Percentiles rank a stretch among this genome's conserved stretches.
phyloP scores from a whole-genome alignment of 1,140 invertebrate genomes.

The Drosophila obscura region DNA sequence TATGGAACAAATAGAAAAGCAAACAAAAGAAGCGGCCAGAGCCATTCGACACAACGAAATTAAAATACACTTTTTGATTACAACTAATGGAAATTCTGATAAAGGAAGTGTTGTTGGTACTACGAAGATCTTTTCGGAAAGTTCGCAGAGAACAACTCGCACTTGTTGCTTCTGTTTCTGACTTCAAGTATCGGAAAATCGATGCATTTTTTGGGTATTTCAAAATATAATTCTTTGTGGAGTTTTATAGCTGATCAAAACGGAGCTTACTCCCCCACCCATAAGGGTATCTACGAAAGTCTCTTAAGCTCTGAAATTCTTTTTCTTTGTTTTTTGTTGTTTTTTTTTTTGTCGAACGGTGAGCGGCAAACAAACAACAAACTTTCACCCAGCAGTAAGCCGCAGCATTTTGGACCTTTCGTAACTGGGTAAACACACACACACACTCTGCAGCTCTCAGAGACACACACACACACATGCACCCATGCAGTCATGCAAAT shows the following conservation, averaged over 20 bases:
- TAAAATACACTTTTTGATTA: conserved; percentile 5
- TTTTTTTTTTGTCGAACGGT: conserved; percentile 28
- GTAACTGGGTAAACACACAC: conserved; percentile 76
- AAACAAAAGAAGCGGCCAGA: conserved; percentile 45
- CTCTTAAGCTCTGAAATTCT: conserved; percentile 1
- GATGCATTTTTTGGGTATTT: too few relatives aligned
- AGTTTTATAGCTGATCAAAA: too few relatives aligned
- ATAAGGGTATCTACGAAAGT: too few relatives aligned
- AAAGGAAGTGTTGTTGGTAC: not conserved
- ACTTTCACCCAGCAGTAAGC: conserved; percentile 78
- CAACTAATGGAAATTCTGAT: not conserved
- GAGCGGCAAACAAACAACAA: conserved; percentile 60
- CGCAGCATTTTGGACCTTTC: conserved; percentile 80
- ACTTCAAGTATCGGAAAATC: too few relatives aligned
- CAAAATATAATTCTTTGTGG: too few relatives aligned
- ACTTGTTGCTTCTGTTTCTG: too few relatives aligned
- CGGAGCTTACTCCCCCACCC: too few relatives aligned
- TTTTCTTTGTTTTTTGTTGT: conserved; percentile 17
- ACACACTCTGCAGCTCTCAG: not conserved
- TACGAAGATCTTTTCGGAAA: too few relatives aligned
- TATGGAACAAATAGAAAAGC: conserved; percentile 13
- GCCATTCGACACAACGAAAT: conserved; percentile 33
- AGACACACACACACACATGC: conserved; percentile 22
- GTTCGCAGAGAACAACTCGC: too few relatives aligned
- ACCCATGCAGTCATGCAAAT: conserved; percentile 62